Base-by-base conservation (phyloP, 53 echinoderm and acorn worm genomes). In the Zoroaster sp. region DNA sequence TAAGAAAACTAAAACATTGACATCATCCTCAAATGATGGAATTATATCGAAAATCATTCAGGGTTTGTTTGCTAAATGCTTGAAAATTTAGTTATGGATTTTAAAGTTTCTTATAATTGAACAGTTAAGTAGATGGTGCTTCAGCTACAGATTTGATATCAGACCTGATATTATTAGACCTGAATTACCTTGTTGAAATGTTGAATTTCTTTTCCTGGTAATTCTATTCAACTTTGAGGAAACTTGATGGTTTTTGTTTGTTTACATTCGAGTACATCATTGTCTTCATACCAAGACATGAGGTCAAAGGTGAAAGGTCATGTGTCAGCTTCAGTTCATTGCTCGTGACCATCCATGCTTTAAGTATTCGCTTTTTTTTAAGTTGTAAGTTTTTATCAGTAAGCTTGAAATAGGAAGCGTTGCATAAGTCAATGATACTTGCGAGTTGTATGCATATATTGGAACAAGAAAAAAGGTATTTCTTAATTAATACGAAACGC, bases 391-490 rank as follows among this genome's bases (percentile, higher is more conserved):
- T 36, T 43, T 49, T 74, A 38, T 74, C 21, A n/a, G 13, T 21
- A 43, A 68, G 42, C 6, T 34, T 42, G 6, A 54, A 8, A 67
- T 28, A 41, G 31, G 31, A 9, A 10, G 55, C 66, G 31, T 68
- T 14, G 66, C 45, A 66, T 36, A n/a, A 54, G 55, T 31, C 82
- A 65, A 66, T 44, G 38, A 44, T 70, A 54, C 35, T 67, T 85
- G 43, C 49, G 47, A 69, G 34, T 85, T 85, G 85, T 85, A 85
- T 85, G 85, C 52, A 85, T 85, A 85, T 85, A 85, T 85, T 85
- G 41, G 72, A 45, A 45, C 44, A 35, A 37, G 38, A 31, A 85
- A 71, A 46, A 71, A 46, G 71, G 69, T 85, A 85, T 45, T 30
- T 70, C 51, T 20, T 77, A 40, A 83, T 42, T 83, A 47, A 18